phyloP scores from a whole-genome alignment of 92 coral and sea anemone genomes.

The Parazoanthus darwini region DNA sequence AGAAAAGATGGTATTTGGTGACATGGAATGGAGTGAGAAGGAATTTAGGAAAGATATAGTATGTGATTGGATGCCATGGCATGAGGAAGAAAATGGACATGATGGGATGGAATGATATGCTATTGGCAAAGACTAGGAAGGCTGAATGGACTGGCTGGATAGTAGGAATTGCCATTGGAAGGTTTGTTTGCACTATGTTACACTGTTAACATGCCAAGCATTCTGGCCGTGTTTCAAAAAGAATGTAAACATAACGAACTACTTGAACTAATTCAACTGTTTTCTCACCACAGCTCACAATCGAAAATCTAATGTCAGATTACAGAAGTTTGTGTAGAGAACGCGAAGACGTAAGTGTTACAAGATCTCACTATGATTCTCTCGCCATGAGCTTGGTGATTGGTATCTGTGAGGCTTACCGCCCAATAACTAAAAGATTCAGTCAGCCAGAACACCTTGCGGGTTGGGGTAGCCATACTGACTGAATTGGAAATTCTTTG shows the following conservation, averaged over 20 bases:
- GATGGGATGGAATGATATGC: too few species aligned
- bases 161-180: too few species aligned
- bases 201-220: too few species aligned
- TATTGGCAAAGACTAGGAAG: not conserved
- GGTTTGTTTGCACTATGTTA: too few species aligned
- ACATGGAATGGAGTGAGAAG: too few species aligned
- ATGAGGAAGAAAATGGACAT: not conserved
- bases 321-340: slow-evolving; percentile 80
- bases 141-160: too few species aligned
- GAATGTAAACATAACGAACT: not conserved
- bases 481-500: too few species aligned
- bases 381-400: not conserved
- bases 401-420: not conserved
- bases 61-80: not conserved
- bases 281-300: slow-evolving; percentile 53
- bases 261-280: not conserved
- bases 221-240: too few species aligned
- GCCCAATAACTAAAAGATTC: too few species aligned
- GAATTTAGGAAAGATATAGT: not conserved
- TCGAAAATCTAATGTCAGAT: slow-evolving; percentile 77
- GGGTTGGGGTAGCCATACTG: too few species aligned
- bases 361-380: not conserved
- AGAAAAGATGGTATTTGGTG: too few species aligned
- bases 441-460: too few species aligned
- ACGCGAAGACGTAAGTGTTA: slow-evolving; percentile 78